Base-by-base conservation (phyloP, 1,140 invertebrate species). In the Frieseomelitta varia region DNA sequence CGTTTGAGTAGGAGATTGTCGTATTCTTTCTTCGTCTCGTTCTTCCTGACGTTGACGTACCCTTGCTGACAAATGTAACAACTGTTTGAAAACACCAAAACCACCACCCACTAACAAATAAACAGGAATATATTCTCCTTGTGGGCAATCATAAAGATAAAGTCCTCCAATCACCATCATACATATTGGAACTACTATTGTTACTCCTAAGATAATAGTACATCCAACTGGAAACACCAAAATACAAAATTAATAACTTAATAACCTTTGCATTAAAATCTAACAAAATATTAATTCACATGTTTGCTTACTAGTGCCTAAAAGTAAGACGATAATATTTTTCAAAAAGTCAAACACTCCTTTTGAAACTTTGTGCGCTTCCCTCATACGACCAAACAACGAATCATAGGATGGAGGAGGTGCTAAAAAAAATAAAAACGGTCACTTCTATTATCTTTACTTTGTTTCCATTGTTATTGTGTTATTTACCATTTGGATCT, bases 331-430 rank as follows among this genome's bases (percentile, higher is more conserved):
- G 19, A 96, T 87, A 47, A 97, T 93, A 91, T 96, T 96, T 88
- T 96, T 96, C 24, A 97, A 83, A 90, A 97, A 97, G 85, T 97
- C 96, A 34, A 96, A 92, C 83, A 96, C 91, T 63, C 96, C 95
- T 92, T 95, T 96, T 2, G 96, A 96, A 39, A 95, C 93, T 90
- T 95, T 96, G 82, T 95, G 95, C 0, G 95, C 96, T 90, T 96
- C 96, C 84, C 96, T 93, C n/a, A 97, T 95, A 91, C 96, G 93
- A 30, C 96, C 96, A 94, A 96, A 97, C 2, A 97, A 87, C 4
- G 96, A 97, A 88, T 97, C 96, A 89, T 97, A 97, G 0, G 96
- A 96, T n/a, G 96, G 96, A 17, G 96, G 96, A 72, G 96, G 96
- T 82, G 94, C 96, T 96, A 91, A 67, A 93, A 92, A 93, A 93